These are phyloP conservation scores for Heliconius erato DNA, from an alignment of 2,888 invertebrate genomes.

Conservation along the genomic window DNA sequence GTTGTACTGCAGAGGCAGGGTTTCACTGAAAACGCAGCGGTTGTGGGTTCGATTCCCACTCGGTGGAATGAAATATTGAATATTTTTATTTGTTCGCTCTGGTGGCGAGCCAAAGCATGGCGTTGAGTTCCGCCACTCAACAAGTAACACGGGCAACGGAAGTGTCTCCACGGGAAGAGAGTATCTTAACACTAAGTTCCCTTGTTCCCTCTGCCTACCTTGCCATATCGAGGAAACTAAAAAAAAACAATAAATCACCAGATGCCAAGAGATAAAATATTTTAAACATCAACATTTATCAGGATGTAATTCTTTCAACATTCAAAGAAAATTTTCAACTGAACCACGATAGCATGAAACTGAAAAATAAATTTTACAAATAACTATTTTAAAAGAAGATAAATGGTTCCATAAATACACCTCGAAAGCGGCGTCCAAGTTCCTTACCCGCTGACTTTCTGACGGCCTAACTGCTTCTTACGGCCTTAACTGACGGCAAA, in stretches of 20 bases:
- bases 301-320: background rate
- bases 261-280: too few species aligned
- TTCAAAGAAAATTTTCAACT: background rate
- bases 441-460: conserved; percentile 37
- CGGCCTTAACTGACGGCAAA: conserved; percentile 39
- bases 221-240: background rate
- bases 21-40: background rate
- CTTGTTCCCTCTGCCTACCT: too few species aligned
- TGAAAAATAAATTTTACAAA: conserved; percentile 9
- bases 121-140: too few species aligned
- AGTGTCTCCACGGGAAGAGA: too few species aligned
- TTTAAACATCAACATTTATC: too few species aligned
- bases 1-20: background rate
- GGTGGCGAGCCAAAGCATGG: too few species aligned
- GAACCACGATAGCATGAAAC: background rate
- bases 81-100: too few species aligned
- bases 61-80: background rate
- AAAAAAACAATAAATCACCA: background rate
- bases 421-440: conserved; percentile 33
- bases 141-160: too few species aligned
- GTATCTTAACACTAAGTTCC: too few species aligned
- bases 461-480: conserved; percentile 45
- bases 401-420: conserved; percentile 39
- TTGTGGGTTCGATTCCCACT: background rate
- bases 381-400: conserved; percentile 34